Evolutionary conservation across 2,113 vertebrate species (phyloP), one percentile per base, ranked within the genome.

Genomic region (Chloebia gouldiae): DNA sequence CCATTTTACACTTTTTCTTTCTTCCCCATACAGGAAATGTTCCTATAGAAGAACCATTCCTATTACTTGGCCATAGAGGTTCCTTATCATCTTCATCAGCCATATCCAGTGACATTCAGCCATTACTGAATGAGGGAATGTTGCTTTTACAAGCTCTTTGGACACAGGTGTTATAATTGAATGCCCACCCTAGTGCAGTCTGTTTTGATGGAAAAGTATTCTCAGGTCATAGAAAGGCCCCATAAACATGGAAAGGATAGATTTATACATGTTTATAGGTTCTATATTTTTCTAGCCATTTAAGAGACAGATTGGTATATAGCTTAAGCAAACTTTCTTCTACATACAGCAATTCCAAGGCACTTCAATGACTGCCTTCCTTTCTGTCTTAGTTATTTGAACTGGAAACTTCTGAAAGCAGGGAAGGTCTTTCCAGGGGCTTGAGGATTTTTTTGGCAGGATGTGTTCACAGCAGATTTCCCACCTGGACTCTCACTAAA

Each of bases 201-300:
- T 81, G 5, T 80, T 96, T 90, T 69, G n/a, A 69, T 73, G 20
- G 6, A 75, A 56, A 75, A 75, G 27, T 65, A 42, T 73, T 94
- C 59, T 59, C 33, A 33, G 45, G 75, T 64, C 78, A 88, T 27
- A 22, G 23, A 86, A 33, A 73, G 40, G 22, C 35, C 54, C 42
- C 44, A 81, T 70, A 88, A 80, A 94, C 6, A 82, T 15, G 6
- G 39, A 72, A 85, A 35, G 15, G 45, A 82, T 23, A 73, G 50
- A 92, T 65, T 59, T 75, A 60, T 63, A 57, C 7, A 53, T 64
- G 28, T 24, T 57, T 88, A n/a, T 28, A 72, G 24, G 33, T 86
- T 86, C 54, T 71, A 1, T 65, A 35, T 86, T 72, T 63, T 39
- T 54, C 35, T 66, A 75, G 51, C 21, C 27, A 84, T 35, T 65